Conservation (phyloP, 53 echinoderm and acorn worm species). For the Temnopleurus reevesii region DNA sequence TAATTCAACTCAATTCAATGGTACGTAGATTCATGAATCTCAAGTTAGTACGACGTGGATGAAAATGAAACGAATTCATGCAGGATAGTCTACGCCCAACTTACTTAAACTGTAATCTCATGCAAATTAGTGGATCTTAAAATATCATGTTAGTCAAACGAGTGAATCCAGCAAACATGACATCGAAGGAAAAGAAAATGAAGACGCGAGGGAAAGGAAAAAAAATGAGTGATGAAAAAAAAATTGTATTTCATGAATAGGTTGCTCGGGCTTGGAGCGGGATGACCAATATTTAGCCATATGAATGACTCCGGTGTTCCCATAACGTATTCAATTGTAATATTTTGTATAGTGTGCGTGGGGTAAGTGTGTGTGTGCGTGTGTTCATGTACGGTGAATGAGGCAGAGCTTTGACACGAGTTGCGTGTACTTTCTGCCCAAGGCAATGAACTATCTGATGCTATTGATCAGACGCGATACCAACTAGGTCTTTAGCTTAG, state of each 20-base stretch:
- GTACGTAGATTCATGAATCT: too few relatives aligned
- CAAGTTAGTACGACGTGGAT: too few relatives aligned
- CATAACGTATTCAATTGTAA: neutral
- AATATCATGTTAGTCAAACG: too few relatives aligned
- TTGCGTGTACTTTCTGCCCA: conserved; percentile 28
- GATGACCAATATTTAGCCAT: conserved; percentile 51
- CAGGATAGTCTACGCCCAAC: too few relatives aligned
- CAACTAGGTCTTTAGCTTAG: conserved; percentile 13
- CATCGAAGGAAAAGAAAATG: neutral
- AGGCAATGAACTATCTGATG: conserved; percentile 32
- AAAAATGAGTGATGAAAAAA: too few relatives aligned
- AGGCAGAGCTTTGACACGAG: neutral
- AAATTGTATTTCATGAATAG: neutral
- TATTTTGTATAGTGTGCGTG: neutral
- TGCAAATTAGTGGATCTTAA: too few relatives aligned
- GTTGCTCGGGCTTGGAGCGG: neutral
- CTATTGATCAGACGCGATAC: conserved; percentile 25
- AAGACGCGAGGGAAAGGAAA: neutral
- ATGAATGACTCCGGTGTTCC: conserved; percentile 20
- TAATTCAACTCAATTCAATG: too few relatives aligned
- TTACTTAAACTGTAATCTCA: too few relatives aligned
- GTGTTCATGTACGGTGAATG: neutral
- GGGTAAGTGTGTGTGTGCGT: neutral
- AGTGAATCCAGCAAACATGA: too few relatives aligned
- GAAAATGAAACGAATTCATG: too few relatives aligned